phyloP scores from a whole-genome alignment of 2,113 vertebrate genomes.

The Syrmaticus mikado region DNA sequence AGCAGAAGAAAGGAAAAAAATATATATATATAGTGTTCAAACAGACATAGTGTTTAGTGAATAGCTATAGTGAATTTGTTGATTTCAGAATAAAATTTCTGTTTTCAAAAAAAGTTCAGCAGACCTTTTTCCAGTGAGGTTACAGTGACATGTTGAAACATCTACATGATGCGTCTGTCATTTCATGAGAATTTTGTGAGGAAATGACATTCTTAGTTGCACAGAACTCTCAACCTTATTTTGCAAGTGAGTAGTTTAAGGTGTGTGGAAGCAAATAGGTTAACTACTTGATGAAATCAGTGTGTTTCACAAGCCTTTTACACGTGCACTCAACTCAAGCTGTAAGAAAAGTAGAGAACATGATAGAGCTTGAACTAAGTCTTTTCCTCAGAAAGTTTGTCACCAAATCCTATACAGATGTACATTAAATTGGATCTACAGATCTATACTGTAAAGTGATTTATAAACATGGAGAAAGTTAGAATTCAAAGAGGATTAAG shows the following conservation, averaged over 20 bases:
- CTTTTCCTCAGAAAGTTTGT: background rate
- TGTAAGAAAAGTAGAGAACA: background rate
- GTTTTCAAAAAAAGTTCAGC: background rate
- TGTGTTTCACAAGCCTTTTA: background rate
- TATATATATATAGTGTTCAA: no score
- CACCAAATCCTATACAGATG: background rate
- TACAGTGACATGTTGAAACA: background rate
- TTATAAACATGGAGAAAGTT: background rate
- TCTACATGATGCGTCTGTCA: accelerated
- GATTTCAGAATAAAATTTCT: background rate
- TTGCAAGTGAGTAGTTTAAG: background rate
- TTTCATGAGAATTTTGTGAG: background rate
- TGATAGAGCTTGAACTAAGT: background rate
- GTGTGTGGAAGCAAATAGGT: background rate
- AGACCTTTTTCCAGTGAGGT: background rate
- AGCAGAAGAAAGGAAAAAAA: background rate
- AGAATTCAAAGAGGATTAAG: background rate
- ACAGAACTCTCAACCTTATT: background rate
- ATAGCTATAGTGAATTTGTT: background rate
- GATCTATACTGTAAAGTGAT: background rate
- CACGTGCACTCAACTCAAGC: background rate
- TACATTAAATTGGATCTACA: background rate
- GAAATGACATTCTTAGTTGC: background rate
- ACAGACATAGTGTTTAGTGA: background rate
- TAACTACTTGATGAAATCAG: background rate